These are phyloP conservation scores for Lateolabrax maculatus DNA, from an alignment of 2,797 vertebrate species.

Conservation along the genomic window DNA sequence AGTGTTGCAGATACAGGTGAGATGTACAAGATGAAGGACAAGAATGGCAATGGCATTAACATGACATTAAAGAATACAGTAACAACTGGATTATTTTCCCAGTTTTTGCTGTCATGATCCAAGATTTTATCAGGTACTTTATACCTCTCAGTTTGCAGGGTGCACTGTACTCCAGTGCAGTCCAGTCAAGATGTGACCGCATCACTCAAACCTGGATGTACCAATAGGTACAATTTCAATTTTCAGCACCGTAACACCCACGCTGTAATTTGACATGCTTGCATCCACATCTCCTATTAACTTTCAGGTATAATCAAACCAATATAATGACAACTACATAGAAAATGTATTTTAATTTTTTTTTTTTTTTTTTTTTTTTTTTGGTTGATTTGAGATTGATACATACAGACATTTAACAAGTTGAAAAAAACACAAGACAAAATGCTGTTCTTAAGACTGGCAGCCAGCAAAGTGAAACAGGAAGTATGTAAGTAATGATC, in stretches of 20 bases:
- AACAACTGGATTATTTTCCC: neutral
- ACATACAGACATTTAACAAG: neutral
- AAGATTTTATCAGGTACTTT: neutral
- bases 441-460: neutral
- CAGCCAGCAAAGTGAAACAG: neutral
- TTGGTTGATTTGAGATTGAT: slow-evolving; percentile 2
- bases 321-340: neutral
- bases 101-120: neutral
- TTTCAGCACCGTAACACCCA: neutral
- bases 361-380: too few species aligned
- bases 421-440: neutral
- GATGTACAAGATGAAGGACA: slow-evolving; percentile 6
- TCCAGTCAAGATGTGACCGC: neutral
- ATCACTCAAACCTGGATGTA: neutral
- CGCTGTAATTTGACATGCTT: neutral
- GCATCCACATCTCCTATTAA: neutral
- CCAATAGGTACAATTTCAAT: neutral
- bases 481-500: neutral
- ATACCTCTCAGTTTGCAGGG: slow-evolving; percentile 4
- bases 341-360: too few species aligned
- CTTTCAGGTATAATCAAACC: neutral
- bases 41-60: neutral
- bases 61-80: neutral
- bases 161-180: neutral
- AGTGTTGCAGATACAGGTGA: slow-evolving; percentile 5